Evolutionary conservation across 1,140 invertebrate genomes (phyloP).

Genomic region (Eriosoma lanigerum): DNA sequence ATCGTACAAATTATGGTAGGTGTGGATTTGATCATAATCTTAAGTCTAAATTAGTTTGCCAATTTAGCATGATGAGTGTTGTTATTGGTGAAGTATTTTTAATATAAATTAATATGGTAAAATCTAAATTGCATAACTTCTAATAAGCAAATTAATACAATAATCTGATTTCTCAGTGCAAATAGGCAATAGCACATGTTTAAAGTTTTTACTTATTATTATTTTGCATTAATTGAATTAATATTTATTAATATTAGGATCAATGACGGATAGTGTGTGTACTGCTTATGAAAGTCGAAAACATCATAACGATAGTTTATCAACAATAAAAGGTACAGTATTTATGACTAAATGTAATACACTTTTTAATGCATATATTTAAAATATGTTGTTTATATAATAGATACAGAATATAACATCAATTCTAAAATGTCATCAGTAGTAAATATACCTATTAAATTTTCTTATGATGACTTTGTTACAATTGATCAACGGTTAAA

Average conservation of each 20-base stretch:
- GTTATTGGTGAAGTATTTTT: not conserved
- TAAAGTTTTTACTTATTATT: conserved; percentile 56
- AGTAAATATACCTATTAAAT: conserved; percentile 58
- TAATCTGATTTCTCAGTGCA: not conserved
- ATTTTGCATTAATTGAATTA: conserved; percentile 54
- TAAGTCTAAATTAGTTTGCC: not conserved
- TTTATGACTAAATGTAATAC: not conserved
- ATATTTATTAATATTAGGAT: conserved; percentile 56
- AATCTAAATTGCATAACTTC: not conserved
- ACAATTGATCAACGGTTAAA: conserved; percentile 65
- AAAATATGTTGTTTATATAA: conserved; percentile 4
- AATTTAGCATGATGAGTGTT: not conserved
- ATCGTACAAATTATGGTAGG: too few relatives aligned
- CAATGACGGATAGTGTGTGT: conserved; percentile 66
- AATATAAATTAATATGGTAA: not conserved
- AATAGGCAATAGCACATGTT: not conserved
- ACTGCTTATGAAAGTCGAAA: conserved; percentile 63
- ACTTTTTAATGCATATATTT: not conserved
- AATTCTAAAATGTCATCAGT: conserved; percentile 45
- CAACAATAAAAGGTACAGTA: conserved; percentile 41
- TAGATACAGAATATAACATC: conserved; percentile 24
- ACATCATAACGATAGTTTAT: conserved; percentile 7
- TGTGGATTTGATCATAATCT: not conserved
- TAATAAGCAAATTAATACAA: not conserved
- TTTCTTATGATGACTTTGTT: conserved; percentile 63